phyloP scores from a whole-genome alignment of 2,113 vertebrate genomes.

The Hepsetus odoe region DNA sequence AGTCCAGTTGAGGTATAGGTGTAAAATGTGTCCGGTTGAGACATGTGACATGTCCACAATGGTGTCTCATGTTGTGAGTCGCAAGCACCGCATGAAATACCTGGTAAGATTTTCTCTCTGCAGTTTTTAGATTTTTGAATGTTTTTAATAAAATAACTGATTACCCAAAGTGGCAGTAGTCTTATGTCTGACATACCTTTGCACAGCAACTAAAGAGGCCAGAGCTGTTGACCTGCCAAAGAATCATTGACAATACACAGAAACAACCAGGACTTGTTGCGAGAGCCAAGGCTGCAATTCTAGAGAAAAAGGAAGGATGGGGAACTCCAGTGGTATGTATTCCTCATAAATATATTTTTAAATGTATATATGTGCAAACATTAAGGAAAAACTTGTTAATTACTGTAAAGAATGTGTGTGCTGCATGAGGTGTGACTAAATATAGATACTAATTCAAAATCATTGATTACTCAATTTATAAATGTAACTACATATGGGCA shows the following conservation, averaged over 20 bases:
- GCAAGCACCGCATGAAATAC: conserved; percentile 78
- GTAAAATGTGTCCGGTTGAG: conserved; percentile 64
- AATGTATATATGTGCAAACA: no score
- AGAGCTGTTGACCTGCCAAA: conserved; percentile 74
- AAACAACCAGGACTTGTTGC: conserved; percentile 67
- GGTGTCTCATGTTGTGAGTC: conserved; percentile 73
- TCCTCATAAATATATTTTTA: neutral
- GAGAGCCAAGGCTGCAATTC: conserved; percentile 71
- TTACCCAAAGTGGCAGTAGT: neutral
- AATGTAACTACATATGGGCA: no score
- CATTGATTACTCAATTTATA: no score
- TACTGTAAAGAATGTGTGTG: neutral
- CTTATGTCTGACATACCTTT: neutral
- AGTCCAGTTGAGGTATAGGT: conserved; percentile 62
- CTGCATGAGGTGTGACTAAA: no score
- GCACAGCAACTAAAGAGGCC: conserved; percentile 68
- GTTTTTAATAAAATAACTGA: no score
- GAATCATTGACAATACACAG: conserved; percentile 33
- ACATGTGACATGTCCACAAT: conserved; percentile 62
- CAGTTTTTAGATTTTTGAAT: neutral
- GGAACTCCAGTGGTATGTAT: conserved; percentile 67
- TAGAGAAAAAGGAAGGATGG: conserved; percentile 75
- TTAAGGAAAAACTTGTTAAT: no score
- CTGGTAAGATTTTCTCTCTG: conserved; percentile 63
- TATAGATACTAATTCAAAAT: no score